Base-by-base conservation (phyloP, 2,888 invertebrate genomes). In the Leptinotarsa juncta region DNA sequence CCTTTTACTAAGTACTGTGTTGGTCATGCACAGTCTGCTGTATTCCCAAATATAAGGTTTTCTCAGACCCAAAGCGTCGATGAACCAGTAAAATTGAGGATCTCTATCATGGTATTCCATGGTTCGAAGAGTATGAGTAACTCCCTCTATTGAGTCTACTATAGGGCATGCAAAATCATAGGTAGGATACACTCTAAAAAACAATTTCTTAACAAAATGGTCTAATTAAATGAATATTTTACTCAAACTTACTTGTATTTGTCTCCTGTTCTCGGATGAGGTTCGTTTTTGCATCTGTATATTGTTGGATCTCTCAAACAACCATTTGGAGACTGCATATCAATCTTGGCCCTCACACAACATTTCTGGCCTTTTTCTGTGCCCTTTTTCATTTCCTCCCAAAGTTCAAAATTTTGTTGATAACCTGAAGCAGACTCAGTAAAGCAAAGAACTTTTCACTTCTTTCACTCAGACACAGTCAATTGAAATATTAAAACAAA, bases 141-240 rank as follows among this genome's bases (percentile, higher is more conserved):
- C 98, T 71, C 96, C 95, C 89, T 99, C 99, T 68, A 98, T 91
- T 18, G 97, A 94, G 88, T 99, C 99, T 68, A 99, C 99, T 85
- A 99, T 98, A 0, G 99, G 99, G 86, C 99, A 99, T 1, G 99
- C 98, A 90, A 99, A 99, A 89, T 99, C 99, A 85, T 99, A 99
- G 0, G 99, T 99, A 26, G 99, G 99, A 88, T 99, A 99, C 0
- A 98, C 98, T 85, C 97, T 97, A 87, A 23, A 88, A 42, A 88
- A 78, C 79, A 71, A 77, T 53, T 51, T 51, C n/a, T 51, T n/a
- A 51, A 51, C 1, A 51, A 15, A 51, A 15, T 0, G n/a, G 51
- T 42, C 42, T 42, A 42, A 14, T n/a, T 16, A 14, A 51, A n/a
- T 51, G 16, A 51, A 3, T n/a, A 16, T 51, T n/a, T 16, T 14